Base-by-base conservation (phyloP, 2,888 invertebrate genomes). In the Hyles lineata region DNA sequence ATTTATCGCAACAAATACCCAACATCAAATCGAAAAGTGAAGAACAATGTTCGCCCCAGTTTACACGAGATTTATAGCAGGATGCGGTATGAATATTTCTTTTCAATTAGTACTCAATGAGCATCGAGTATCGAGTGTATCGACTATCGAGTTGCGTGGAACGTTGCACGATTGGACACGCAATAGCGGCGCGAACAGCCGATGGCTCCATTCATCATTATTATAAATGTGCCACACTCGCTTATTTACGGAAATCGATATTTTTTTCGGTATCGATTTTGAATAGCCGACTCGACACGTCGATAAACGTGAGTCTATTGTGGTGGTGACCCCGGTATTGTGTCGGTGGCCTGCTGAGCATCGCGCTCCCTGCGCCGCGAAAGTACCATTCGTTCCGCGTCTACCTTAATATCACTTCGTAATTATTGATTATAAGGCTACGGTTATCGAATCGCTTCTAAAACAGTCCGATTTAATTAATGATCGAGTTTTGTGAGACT, bases 161-260 rank as follows among this genome's bases (percentile, higher is more conserved):
- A 85, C 91, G 89, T 89, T 88, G 90, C 84, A 79, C 89, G 89
- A 93, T 94, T 92, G 85, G 92, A 87, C 86, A 91, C 92, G 94
- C 91, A 88, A 90, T 91, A 92, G 92, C 92, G 92, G 89, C 86
- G 83, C 80, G 83, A 89, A 88, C 91, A 88, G 80, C 89, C 90
- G 90, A 90, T 90, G 88, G 85, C 83, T 85, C 92, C 92, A 94
- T 94, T 94, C 94, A 94, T 94, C 94, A 93, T 92, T 94, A 94
- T 94, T 93, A 94, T 93, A 92, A 94, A 94, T 94, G 94, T 92
- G 92, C 90, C 87, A 92, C 94, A 93, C 92, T 94, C 93, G 88
- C 93, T 94, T 94, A 94, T 94, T 94, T 94, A 94, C 94, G 94
- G 94, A 94, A 94, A 94, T 94, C 94, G 94, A 93, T 94, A 93